Conservation (phyloP, 2,888 invertebrate species). For the Apamea anceps region DNA sequence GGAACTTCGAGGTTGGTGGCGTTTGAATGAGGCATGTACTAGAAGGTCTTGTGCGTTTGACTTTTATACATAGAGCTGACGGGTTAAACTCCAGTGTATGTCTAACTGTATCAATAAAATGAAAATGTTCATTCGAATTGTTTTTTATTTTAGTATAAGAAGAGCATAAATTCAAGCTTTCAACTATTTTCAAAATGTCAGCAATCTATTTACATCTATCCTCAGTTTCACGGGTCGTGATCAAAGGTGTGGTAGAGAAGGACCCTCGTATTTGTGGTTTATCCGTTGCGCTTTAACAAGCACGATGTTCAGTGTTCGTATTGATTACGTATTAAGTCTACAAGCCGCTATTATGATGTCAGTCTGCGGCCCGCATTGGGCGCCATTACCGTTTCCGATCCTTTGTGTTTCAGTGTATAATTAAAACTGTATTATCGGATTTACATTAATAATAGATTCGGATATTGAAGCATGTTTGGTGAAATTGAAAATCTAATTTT, state of each 20-base stretch:
- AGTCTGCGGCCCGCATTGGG: slow-evolving; percentile 67
- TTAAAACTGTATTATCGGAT: slow-evolving; percentile 65
- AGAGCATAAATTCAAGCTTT: background rate
- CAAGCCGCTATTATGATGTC: slow-evolving; percentile 63
- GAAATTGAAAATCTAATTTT: slow-evolving; percentile 63
- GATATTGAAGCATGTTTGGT: slow-evolving; percentile 61
- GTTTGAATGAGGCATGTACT: slow-evolving; percentile 25
- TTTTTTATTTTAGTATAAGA: background rate
- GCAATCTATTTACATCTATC: slow-evolving; percentile 49
- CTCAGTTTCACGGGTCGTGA: slow-evolving; percentile 50
- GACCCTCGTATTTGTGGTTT: slow-evolving; percentile 55
- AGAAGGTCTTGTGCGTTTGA: slow-evolving; percentile 10
- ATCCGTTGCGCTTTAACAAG: slow-evolving; percentile 57
- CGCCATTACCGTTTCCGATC: slow-evolving; percentile 67
- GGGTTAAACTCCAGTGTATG: background rate
- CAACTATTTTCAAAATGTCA: slow-evolving; percentile 31
- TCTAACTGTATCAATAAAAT: background rate
- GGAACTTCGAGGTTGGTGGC: slow-evolving; percentile 13
- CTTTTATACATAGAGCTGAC: slow-evolving; percentile 10
- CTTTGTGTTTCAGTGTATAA: slow-evolving; percentile 62
- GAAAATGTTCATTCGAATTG: background rate
- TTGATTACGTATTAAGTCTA: slow-evolving; percentile 64
- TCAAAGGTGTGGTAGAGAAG: slow-evolving; percentile 62
- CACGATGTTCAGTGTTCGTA: slow-evolving; percentile 58
- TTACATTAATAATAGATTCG: slow-evolving; percentile 64